Conservation (phyloP, 2,113 vertebrate genomes). For the Hippotragus niger region DNA sequence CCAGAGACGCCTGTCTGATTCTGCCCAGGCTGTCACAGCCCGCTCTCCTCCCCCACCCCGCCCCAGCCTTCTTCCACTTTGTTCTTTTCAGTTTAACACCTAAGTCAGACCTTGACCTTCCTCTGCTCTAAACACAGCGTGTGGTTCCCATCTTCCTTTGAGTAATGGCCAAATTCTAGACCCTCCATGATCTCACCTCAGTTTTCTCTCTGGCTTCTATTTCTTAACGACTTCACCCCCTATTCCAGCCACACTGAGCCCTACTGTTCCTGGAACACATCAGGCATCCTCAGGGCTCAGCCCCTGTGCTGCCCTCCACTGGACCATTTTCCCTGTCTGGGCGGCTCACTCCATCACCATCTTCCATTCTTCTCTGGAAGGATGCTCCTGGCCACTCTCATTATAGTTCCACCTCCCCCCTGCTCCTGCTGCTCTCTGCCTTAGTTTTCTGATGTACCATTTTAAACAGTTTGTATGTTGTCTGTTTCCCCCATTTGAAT, state of each 20-base stretch:
- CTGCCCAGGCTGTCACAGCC: rapidly evolving
- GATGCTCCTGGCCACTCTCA: neutral
- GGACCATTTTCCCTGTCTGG: neutral
- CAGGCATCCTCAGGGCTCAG: neutral
- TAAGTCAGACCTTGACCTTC: neutral
- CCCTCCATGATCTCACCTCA: neutral
- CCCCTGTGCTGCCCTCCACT: rapidly evolving
- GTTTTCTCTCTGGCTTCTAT: neutral
- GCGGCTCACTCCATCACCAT: rapidly evolving
- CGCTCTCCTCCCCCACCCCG: rapidly evolving
- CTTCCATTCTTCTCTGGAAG: neutral
- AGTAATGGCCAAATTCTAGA: neutral
- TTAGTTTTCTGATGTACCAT: neutral
- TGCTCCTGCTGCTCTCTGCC: neutral
- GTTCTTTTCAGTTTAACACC: neutral
- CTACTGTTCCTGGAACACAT: rapidly evolving
- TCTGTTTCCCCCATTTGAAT: neutral
- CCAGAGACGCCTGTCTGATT: rapidly evolving
- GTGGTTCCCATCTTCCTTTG: neutral
- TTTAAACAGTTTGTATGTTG: neutral
- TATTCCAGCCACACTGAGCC: neutral
- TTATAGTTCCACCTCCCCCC: rapidly evolving
- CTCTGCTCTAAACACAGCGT: neutral
- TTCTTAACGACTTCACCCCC: neutral
- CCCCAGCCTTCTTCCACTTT: neutral